phyloP scores from a whole-genome alignment of 2,888 invertebrate genomes.

The Acrobasis consociella region DNA sequence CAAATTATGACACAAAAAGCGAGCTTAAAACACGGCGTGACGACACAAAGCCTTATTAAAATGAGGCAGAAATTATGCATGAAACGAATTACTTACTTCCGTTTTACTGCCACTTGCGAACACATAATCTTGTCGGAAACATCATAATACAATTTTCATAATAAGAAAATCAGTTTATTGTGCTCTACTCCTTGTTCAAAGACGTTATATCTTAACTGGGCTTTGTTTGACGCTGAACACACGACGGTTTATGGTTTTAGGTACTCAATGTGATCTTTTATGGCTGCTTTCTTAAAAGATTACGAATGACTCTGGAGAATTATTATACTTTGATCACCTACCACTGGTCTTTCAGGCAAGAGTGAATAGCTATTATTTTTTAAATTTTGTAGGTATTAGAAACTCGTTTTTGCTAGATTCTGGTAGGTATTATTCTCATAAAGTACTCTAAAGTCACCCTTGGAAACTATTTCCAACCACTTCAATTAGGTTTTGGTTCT shows the following conservation, averaged over 20 bases:
- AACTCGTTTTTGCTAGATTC: too few relatives aligned
- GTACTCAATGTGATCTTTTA: neutral
- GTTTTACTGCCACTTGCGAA: conserved; percentile 33
- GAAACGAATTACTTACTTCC: conserved; percentile 36
- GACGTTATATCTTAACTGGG: conserved; percentile 21
- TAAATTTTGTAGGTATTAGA: too few relatives aligned
- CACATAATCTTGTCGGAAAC: conserved; percentile 32
- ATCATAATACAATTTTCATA: conserved; percentile 41
- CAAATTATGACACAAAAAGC: conserved; percentile 17
- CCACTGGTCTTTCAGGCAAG: too few relatives aligned
- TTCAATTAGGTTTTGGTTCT: too few relatives aligned
- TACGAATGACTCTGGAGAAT: too few relatives aligned
- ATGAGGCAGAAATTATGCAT: conserved; percentile 35
- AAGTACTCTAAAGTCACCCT: too few relatives aligned
- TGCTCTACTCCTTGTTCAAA: conserved; percentile 34
- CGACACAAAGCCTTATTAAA: conserved; percentile 33
- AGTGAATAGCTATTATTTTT: too few relatives aligned
- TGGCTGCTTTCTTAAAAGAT: too few relatives aligned
- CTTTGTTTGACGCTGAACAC: neutral
- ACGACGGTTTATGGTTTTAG: neutral
- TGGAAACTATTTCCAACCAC: too few relatives aligned
- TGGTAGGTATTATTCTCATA: too few relatives aligned
- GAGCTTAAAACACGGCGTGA: conserved; percentile 18
- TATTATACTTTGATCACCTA: too few relatives aligned
- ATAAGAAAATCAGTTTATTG: conserved; percentile 41